Percentiles rank a stretch among this genome's conserved stretches.
phyloP scores from a whole-genome alignment of 2,797 vertebrate species.

The Neopelma chrysocephalum region DNA sequence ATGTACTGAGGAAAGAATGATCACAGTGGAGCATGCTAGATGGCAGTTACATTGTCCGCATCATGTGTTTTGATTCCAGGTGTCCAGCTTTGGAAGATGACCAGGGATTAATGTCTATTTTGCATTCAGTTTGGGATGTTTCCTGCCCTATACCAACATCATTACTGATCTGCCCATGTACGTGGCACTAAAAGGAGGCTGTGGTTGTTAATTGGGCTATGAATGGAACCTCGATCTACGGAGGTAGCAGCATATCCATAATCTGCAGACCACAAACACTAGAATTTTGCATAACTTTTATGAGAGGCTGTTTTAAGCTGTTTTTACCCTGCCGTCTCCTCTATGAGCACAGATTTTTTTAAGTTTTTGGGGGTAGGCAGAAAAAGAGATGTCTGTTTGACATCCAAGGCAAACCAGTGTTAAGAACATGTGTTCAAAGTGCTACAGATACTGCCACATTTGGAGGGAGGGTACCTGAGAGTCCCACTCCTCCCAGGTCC shows the following conservation, averaged over 20 bases:
- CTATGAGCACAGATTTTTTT: background rate
- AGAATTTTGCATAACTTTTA: background rate
- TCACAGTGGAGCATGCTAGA: background rate
- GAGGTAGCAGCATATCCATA: background rate
- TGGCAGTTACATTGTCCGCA: background rate
- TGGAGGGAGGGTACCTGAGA: background rate
- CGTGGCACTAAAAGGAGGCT: background rate
- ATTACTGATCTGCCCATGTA: background rate
- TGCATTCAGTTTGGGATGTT: background rate
- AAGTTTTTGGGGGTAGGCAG: background rate
- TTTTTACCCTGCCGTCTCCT: background rate
- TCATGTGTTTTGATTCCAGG: background rate
- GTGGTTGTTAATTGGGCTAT: background rate
- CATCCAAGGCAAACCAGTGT: background rate
- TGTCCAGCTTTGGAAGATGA: background rate
- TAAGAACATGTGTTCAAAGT: background rate
- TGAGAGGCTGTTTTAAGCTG: background rate
- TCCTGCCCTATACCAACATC: background rate
- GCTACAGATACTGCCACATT: background rate
- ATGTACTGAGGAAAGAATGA: background rate
- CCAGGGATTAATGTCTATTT: background rate
- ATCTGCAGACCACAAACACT: background rate
- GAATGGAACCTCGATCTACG: background rate
- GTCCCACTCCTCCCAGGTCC: background rate
- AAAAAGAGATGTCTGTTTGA: background rate